Evolutionary conservation across 2,113 vertebrate genomes (phyloP).

Genomic region (Crotalus tigris): DNA sequence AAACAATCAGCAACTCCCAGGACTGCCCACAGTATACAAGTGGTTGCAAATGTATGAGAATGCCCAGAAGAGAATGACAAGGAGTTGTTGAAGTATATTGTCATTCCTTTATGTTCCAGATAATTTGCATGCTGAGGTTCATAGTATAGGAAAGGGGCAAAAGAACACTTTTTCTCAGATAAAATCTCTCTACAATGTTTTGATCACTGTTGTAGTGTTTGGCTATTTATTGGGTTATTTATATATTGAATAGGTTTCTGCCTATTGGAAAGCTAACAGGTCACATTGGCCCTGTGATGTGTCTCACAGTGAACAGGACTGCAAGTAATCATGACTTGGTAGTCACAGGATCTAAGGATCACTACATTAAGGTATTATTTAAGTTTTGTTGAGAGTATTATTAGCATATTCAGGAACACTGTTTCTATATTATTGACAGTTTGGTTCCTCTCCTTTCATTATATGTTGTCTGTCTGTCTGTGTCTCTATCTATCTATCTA

Average conservation of each 20-base stretch:
- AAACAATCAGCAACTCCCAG: neutral
- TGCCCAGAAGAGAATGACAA: neutral
- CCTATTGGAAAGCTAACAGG: conserved; percentile 88
- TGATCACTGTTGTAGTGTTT: neutral
- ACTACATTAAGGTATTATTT: conserved; percentile 88
- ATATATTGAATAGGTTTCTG: conserved; percentile 76
- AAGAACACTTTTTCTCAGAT: neutral
- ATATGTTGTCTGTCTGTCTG: neutral
- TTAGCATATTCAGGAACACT: neutral
- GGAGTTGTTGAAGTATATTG: neutral
- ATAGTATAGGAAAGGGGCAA: neutral
- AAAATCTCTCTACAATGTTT: neutral
- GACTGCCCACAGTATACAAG: neutral
- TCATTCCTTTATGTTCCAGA: neutral
- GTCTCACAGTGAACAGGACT: conserved; percentile 88
- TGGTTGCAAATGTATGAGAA: neutral
- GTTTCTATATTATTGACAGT: neutral
- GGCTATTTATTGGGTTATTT: neutral
- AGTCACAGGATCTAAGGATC: conserved; percentile 96
- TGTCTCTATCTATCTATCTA: neutral
- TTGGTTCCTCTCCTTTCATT: neutral
- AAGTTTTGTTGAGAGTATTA: neutral
- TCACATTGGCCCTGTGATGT: conserved; percentile 95
- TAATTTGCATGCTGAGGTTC: neutral
- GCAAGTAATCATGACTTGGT: conserved; percentile 88